A percentile compares a stretch with the other conserved stretches of the same genome.
Evolutionary conservation across 2,797 vertebrate species (phyloP).

Genomic region (Muscicapa comitata): DNA sequence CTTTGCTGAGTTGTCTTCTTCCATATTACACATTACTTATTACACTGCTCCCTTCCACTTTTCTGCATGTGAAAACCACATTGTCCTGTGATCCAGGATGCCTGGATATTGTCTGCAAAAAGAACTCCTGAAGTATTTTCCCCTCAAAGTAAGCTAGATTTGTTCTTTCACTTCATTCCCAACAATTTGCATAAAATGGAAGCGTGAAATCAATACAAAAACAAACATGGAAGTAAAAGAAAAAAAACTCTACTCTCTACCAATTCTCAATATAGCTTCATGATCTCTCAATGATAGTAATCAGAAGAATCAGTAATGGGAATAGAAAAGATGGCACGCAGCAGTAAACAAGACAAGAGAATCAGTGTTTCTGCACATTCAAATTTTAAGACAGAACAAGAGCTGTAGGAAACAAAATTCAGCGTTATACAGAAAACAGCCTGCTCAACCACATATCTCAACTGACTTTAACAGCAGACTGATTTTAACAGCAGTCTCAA

Average conservation of each 20-base stretch:
- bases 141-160: not conserved
- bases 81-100: not conserved
- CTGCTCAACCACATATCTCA: not conserved
- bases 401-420: not conserved
- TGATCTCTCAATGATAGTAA: not conserved
- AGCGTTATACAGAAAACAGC: not conserved
- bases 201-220: not conserved
- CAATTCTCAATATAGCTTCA: not conserved
- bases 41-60: not conserved
- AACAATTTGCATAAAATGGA: not conserved
- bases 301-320: not conserved
- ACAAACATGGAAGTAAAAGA: not conserved
- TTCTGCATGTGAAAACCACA: not conserved
- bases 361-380: not conserved
- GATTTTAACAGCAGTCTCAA: not conserved
- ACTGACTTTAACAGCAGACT: not conserved
- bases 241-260: not conserved
- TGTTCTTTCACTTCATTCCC: not conserved
- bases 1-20: not conserved
- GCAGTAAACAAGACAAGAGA: not conserved
- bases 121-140: not conserved
- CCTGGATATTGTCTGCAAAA: not conserved
- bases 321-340: not conserved
- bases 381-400: not conserved
- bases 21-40: accelerated